Conservation (phyloP, 1,140 invertebrate species). For the Temnothorax nylanderi region DNA sequence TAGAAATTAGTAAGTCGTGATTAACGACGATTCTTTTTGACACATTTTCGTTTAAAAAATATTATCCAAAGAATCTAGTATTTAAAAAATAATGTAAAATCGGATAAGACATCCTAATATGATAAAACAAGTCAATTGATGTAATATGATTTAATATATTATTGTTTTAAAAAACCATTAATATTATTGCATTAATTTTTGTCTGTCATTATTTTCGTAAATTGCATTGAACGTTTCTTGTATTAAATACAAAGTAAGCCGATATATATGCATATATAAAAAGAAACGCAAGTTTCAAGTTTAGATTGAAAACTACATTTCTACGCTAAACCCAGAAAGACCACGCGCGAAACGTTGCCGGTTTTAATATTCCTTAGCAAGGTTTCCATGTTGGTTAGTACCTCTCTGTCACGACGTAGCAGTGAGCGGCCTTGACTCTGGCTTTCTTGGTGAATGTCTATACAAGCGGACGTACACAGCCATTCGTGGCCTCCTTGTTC, state of each 20-base stretch:
- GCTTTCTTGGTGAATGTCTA: conserved; percentile 75
- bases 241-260: conserved; percentile 1
- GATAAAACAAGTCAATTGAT: background rate
- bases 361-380: conserved; percentile 70
- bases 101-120: background rate
- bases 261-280: background rate
- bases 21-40: background rate
- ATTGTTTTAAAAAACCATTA: background rate
- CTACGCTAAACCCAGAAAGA: conserved; percentile 1
- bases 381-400: conserved; percentile 83
- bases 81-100: background rate
- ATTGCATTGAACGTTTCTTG: background rate
- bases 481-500: conserved; percentile 59
- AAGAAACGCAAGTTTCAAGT: background rate
- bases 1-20: background rate
- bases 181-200: background rate
- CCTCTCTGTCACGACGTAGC: conserved; percentile 86
- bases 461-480: conserved; percentile 49
- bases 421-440: conserved; percentile 90
- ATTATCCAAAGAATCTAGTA: background rate
- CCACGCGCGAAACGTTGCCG: conserved; percentile 9
- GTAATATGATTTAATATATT: background rate
- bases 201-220: background rate
- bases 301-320: conserved; percentile 11
- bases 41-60: background rate